phyloP scores from a whole-genome alignment of 2,797 vertebrate genomes.

The Oreochromis mossambicus region DNA sequence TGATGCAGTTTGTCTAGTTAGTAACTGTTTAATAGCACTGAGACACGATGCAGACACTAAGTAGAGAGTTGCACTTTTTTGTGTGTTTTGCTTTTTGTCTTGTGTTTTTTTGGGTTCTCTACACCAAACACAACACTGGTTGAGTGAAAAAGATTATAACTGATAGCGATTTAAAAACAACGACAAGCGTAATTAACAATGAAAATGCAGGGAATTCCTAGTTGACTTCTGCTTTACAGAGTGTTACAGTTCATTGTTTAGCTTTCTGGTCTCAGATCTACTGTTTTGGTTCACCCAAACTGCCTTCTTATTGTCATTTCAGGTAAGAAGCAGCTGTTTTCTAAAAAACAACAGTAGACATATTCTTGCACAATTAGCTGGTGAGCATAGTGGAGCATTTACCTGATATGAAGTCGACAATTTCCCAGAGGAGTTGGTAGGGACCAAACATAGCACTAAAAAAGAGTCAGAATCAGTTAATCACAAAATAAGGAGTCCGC shows the following conservation, averaged over 20 bases:
- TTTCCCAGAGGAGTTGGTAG: background rate
- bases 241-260: background rate
- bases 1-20: slow-evolving; percentile 20
- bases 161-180: background rate
- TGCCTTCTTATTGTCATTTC: background rate
- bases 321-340: background rate
- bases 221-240: background rate
- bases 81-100: background rate
- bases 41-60: background rate
- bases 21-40: background rate
- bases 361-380: background rate
- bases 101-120: background rate
- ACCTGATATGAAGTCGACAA: background rate
- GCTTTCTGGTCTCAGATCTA: background rate
- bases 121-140: background rate
- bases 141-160: background rate
- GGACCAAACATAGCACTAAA: background rate
- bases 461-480: background rate
- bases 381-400: background rate
- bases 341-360: background rate
- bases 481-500: background rate
- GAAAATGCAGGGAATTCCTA: background rate
- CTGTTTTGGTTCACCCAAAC: background rate
- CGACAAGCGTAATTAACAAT: background rate
- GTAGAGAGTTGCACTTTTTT: background rate